phyloP scores from a whole-genome alignment of 2,797 vertebrate genomes.

The Pristis pectinata region DNA sequence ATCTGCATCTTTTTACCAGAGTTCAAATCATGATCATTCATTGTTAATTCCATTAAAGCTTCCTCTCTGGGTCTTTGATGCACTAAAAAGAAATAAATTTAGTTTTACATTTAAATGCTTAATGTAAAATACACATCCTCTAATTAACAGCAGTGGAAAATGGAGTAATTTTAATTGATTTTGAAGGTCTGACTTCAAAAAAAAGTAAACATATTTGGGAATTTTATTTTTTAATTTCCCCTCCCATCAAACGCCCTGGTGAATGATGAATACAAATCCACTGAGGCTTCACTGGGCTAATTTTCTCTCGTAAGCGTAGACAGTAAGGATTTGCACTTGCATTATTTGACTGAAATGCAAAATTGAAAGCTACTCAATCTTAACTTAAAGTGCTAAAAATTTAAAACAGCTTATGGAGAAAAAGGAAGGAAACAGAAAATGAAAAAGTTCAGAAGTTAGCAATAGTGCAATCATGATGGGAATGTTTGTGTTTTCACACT shows the following conservation, averaged over 20 bases:
- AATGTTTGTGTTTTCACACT: neutral
- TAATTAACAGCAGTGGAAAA: neutral
- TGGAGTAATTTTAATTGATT: neutral
- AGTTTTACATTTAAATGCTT: neutral
- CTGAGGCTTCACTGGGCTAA: neutral
- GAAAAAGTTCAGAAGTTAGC: neutral
- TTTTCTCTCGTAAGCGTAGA: neutral
- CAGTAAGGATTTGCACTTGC: too few relatives aligned
- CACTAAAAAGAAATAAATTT: slow-evolving; percentile 58
- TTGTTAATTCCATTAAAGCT: slow-evolving; percentile 73
- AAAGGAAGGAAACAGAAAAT: neutral
- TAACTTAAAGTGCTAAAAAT: neutral
- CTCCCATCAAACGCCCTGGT: too few relatives aligned
- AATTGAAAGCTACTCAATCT: neutral
- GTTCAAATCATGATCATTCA: slow-evolving; percentile 78
- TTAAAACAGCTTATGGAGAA: neutral
- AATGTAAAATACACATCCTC: neutral
- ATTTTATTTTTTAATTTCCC: neutral
- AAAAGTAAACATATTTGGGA: neutral
- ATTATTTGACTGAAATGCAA: neutral
- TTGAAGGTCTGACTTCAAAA: neutral
- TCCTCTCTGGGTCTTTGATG: slow-evolving; percentile 84
- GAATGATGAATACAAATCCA: neutral
- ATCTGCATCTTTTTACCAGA: slow-evolving; percentile 79
- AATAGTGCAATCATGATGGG: neutral